Evolutionary conservation across 2,888 invertebrate genomes (phyloP), one percentile per base, ranked within the genome.

Genomic region (Hydropsyche betteni): DNA sequence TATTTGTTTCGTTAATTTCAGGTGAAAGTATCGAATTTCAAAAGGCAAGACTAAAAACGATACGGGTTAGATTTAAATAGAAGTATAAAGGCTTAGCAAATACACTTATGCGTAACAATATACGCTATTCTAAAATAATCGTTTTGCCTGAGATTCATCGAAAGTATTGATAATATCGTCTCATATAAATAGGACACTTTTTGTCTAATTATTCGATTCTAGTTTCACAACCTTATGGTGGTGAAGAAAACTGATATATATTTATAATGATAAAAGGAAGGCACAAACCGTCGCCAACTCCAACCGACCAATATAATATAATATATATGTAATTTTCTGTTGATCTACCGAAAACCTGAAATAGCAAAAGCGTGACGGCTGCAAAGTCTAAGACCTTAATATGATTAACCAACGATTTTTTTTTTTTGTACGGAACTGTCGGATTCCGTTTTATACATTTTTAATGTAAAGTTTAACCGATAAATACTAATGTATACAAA

Each of bases 401-500:
- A 7, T 24, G 58, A 72, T 58, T 72, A 72, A 44, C 72, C 72
- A 72, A 72, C 72, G 72, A 72, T 72, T 72, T 72, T 72, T 72
- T 72, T 72, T 72, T 72, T 72, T 64, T 72, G 53, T 16, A 72
- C 72, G 58, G 72, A 72, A 53, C 33, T 14, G 34, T 64, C 36
- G 64, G n/a, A 36, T 72, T 58, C 72, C 58, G 72, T 52, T 50
- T 72, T 70, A 52, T 14, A 70, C 33, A 53, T 51, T 70, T 72
- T 72, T 72, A 44, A 44, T 72, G 38, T 72, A 72, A 58, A 61
- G 44, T 71, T 44, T 58, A 58, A 58, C 50, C 55, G 55, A 72
- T 64, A 64, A 58, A 64, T 24, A 34, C 64, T 64, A 64, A 64
- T 64, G 64, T 64, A 64, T 64, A 64, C 72, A 72, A 55, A 72